phyloP scores from a whole-genome alignment of 2,113 vertebrate genomes.

The Saccopteryx leptura region DNA sequence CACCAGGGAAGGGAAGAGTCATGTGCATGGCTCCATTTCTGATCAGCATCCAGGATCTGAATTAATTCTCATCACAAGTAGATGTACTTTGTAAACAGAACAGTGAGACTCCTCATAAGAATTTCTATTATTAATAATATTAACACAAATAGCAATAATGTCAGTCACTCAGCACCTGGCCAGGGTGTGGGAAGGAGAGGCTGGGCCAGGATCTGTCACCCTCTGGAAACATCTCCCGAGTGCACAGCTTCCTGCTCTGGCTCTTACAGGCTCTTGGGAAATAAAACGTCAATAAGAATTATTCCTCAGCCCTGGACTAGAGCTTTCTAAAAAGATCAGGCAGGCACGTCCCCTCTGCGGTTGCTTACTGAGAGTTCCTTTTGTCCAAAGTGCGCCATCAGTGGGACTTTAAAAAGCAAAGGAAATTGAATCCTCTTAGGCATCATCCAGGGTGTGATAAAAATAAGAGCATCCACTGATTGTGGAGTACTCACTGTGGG shows the following conservation, averaged over 20 bases:
- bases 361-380: background rate
- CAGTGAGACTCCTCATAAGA: background rate
- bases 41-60: background rate
- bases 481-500: background rate
- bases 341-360: background rate
- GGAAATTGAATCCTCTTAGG: constrained; percentile 48
- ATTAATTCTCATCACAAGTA: background rate
- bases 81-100: background rate
- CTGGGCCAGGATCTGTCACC: background rate
- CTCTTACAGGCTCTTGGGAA: background rate
- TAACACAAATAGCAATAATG: background rate
- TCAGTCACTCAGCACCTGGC: background rate
- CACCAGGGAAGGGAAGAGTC: background rate
- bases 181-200: background rate
- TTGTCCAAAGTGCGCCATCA: constrained; percentile 36
- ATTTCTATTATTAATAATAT: background rate
- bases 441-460: background rate
- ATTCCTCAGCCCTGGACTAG: background rate
- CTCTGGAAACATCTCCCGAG: background rate
- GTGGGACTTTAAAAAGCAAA: constrained; percentile 68
- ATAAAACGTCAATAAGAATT: background rate
- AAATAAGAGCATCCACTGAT: background rate
- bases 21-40: background rate
- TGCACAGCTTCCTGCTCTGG: background rate
- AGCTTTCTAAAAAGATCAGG: constrained; percentile 33